Evolutionary conservation across 2,888 invertebrate species (phyloP), one percentile per base, ranked within the genome.

Genomic region (Noctuana brunneofusca): DNA sequence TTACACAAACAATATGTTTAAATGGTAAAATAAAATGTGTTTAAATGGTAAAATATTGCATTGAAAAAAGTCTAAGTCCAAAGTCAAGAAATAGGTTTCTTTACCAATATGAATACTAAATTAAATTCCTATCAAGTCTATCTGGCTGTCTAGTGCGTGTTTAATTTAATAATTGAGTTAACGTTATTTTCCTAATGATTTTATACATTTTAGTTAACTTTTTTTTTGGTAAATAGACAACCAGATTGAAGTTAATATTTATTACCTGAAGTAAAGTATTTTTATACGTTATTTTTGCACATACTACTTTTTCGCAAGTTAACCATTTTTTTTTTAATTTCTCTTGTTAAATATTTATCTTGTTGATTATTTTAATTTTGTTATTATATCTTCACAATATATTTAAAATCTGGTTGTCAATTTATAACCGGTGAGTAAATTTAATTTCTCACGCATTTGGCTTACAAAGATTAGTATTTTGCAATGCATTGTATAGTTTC

Each of bases 401-500:
- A 16, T 9, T 38, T 49, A 30, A 38, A 56, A 30, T 57, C 62
- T 56, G 55, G 55, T 48, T 55, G 52, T 63, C 30, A 48, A 46
- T 52, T 63, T 24, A 16, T 35, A 50, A 18, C 1, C 30, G 14
- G 49, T 63, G 50, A 24, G 57, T 22, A 57, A 63, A 63, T 53
- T 14, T 22, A 52, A 49, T 57, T 52, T 63, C 5, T 57, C 53
- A 60, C 41, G n/a, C 18, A 30, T 56, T 22, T 43, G 30, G 30
- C 16, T 38, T 59, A 48, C 46, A 49, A 63, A 48, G 8, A 22
- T 54, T 32, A 43, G 50, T 52, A 48, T 54, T 59, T 54, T 70
- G 69, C 70, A 66, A 71, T 69, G 66, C 66, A 64, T 64, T 62
- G 64, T 64, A 67, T 64, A 64, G 58, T 69, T 68, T 69, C 64